These are phyloP conservation scores for Bombus picipes DNA, from an alignment of 1,140 invertebrate species.

Conservation along the genomic window DNA sequence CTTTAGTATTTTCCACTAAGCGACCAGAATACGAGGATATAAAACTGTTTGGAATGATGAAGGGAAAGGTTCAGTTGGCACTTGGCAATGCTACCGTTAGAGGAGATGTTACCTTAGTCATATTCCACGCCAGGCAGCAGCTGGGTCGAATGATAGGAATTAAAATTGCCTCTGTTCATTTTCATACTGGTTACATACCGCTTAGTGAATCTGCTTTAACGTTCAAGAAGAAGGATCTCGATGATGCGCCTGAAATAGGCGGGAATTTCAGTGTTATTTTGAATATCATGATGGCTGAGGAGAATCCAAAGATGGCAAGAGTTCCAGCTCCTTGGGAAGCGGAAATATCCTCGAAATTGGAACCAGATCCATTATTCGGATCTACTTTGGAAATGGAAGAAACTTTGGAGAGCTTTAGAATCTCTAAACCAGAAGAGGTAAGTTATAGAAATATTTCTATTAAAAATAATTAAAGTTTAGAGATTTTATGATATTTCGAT, in stretches of 20 bases:
- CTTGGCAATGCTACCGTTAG: conserved; percentile 87
- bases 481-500: background rate
- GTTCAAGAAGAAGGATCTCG: conserved; percentile 90
- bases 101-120: conserved; percentile 92
- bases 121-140: conserved; percentile 94
- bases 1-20: conserved; percentile 90
- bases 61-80: conserved; percentile 87
- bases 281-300: conserved; percentile 88
- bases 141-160: conserved; percentile 92
- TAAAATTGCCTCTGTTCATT: conserved; percentile 93
- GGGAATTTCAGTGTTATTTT: conserved; percentile 89
- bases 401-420: conserved; percentile 90
- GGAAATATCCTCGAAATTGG: conserved; percentile 78
- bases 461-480: background rate
- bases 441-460: background rate
- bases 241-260: conserved; percentile 90
- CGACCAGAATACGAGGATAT: conserved; percentile 95
- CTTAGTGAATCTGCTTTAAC: conserved; percentile 88
- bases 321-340: conserved; percentile 90
- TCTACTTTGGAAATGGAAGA: conserved; percentile 92
- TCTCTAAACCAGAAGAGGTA: conserved; percentile 59
- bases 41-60: conserved; percentile 89
- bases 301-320: conserved; percentile 85
- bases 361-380: conserved; percentile 88
- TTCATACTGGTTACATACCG: conserved; percentile 93